phyloP scores from a whole-genome alignment of 1,140 invertebrate genomes.

The Nilaparvata lugens region DNA sequence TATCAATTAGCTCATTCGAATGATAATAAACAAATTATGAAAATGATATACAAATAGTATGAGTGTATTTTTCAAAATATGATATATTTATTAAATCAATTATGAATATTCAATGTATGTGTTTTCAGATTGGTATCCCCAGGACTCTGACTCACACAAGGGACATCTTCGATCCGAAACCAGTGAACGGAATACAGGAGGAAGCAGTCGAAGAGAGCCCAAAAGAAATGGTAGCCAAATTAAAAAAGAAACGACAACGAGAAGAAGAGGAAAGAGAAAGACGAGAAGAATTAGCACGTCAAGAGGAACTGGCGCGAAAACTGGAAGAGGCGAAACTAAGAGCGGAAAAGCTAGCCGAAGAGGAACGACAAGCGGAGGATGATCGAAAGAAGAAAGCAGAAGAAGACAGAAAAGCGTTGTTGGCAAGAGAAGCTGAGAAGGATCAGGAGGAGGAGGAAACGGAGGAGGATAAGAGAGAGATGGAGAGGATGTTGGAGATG shows the following conservation, averaged over 20 bases:
- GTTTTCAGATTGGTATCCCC: too few relatives aligned
- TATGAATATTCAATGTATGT: too few relatives aligned
- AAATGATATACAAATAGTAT: too few relatives aligned
- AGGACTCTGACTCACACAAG: neutral
- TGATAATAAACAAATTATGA: too few relatives aligned
- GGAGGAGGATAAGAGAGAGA: neutral
- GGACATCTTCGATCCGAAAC: neutral
- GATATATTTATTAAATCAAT: too few relatives aligned
- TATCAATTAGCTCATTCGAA: too few relatives aligned
- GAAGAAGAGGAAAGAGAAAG: conserved; percentile 25
- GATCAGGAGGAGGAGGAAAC: conserved; percentile 3
- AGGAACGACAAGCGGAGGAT: conserved; percentile 6
- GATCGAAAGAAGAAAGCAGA: neutral
- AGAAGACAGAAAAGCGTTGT: conserved; percentile 2
- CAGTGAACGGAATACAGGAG: neutral
- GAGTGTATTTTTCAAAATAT: too few relatives aligned
- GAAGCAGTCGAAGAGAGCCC: conserved; percentile 11
- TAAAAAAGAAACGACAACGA: conserved; percentile 19
- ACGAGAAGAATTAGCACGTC: conserved; percentile 21
- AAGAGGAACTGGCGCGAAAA: conserved; percentile 14
- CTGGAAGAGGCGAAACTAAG: conserved; percentile 25
- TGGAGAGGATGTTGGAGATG: neutral
- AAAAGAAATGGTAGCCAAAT: neutral
- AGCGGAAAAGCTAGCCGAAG: neutral
- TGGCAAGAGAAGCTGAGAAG: conserved; percentile 7